Conservation (phyloP, 2,888 invertebrate genomes). For the Ichneumoninae sp. region DNA sequence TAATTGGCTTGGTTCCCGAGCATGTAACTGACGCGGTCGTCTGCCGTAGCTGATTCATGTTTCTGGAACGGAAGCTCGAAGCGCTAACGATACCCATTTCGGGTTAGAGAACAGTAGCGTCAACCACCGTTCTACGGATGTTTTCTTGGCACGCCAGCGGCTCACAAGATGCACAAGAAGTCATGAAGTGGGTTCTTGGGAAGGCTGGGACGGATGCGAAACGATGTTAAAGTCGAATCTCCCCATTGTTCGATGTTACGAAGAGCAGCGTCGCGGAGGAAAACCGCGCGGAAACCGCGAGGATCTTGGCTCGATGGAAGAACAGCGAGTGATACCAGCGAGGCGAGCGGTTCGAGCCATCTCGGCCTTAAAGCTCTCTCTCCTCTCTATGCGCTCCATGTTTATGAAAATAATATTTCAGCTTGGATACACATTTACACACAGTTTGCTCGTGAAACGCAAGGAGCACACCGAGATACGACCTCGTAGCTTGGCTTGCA, state of each 20-base stretch:
- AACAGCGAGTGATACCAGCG: neutral
- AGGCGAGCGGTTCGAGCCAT: slow-evolving; percentile 8
- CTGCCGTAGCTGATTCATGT: slow-evolving; percentile 9
- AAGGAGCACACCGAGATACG: neutral
- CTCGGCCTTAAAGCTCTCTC: neutral
- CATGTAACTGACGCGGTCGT: neutral
- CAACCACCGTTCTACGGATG: slow-evolving; percentile 11
- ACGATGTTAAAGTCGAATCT: slow-evolving; percentile 50
- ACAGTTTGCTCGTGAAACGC: neutral
- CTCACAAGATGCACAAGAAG: slow-evolving; percentile 39
- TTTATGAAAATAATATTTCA: slow-evolving; percentile 16
- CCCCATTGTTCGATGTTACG: slow-evolving; percentile 40
- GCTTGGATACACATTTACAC: slow-evolving; percentile 4
- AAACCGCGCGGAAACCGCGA: slow-evolving; percentile 36
- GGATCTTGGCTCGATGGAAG: slow-evolving; percentile 35
- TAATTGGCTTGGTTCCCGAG: too few species aligned
- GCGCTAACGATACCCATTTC: slow-evolving; percentile 27
- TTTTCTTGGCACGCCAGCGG: slow-evolving; percentile 48
- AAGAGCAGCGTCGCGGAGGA: slow-evolving; percentile 20
- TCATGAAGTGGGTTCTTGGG: slow-evolving; percentile 12
- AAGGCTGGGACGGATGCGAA: slow-evolving; percentile 38
- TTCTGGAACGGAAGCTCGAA: slow-evolving; percentile 24
- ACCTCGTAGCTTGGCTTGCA: neutral
- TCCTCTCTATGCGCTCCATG: neutral
- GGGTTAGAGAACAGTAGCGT: slow-evolving; percentile 35